A percentile compares a stretch with the other conserved stretches of the same genome.
phyloP scores from a whole-genome alignment of 2,113 vertebrate species.

The Ctenodactylus gundi region DNA sequence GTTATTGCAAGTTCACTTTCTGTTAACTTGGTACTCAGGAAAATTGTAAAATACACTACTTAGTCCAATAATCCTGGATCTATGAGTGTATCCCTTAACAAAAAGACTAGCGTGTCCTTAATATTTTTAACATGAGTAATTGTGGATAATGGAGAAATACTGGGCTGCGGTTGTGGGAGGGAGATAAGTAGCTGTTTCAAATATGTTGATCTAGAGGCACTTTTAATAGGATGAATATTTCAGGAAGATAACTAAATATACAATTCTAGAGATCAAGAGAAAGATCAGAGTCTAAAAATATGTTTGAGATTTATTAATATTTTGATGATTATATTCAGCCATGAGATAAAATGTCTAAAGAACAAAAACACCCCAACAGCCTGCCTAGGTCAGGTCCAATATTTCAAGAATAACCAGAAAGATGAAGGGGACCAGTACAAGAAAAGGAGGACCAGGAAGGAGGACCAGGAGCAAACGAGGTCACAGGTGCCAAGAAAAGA shows the following conservation, averaged over 20 bases:
- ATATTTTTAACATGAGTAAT: background rate
- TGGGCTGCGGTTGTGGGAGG: background rate
- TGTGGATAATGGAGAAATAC: background rate
- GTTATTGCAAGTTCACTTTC: background rate
- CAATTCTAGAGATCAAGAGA: background rate
- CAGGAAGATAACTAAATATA: background rate
- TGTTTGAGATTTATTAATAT: background rate
- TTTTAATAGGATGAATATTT: background rate
- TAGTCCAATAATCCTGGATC: too few relatives aligned
- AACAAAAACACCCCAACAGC: background rate
- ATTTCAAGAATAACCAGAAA: background rate
- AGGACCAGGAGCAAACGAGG: background rate
- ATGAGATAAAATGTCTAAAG: background rate
- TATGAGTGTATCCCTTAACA: background rate
- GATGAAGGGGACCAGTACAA: background rate
- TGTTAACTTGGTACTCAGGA: background rate
- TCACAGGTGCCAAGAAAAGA: background rate
- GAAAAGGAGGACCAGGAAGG: background rate
- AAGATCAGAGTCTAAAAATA: background rate
- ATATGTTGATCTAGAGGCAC: background rate
- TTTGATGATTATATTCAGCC: background rate
- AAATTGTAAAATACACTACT: background rate
- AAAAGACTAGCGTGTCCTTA: background rate
- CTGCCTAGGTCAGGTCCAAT: background rate
- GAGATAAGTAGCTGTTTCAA: background rate